These are phyloP conservation scores for Ptilonorhynchus violaceus DNA, from an alignment of 2,113 vertebrate species.

Conservation along the genomic window DNA sequence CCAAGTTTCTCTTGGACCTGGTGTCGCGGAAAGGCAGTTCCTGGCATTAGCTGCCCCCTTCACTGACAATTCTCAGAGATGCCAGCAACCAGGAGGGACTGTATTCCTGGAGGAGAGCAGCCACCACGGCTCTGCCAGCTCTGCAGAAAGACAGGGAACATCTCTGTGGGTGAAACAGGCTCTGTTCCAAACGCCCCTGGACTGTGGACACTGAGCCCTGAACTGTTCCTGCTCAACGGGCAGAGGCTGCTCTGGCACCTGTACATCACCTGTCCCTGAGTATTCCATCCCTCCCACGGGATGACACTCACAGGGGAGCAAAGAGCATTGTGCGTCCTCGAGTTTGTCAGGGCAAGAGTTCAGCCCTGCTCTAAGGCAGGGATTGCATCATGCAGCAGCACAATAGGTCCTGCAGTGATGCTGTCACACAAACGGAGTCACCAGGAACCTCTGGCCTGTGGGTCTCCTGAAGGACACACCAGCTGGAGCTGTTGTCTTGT, in stretches of 20 bases:
- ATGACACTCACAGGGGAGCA: neutral
- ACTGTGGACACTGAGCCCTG: neutral
- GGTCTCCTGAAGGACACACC: neutral
- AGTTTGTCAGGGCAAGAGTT: too few relatives aligned
- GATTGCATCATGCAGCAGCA: neutral
- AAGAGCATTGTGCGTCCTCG: fast-evolving
- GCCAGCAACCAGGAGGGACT: neutral
- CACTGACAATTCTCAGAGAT: neutral
- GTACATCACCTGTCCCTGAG: neutral
- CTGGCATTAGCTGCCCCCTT: neutral
- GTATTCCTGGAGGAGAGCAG: neutral
- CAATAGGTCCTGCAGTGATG: neutral
- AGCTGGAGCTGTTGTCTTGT: fast-evolving
- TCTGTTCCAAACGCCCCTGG: neutral
- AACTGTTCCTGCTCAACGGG: neutral
- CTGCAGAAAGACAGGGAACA: neutral
- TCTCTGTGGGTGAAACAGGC: neutral
- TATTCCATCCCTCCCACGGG: neutral
- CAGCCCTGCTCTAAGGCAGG: neutral
- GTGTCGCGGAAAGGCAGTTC: neutral
- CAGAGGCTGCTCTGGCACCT: neutral
- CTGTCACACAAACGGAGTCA: fast-evolving
- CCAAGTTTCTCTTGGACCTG: neutral
- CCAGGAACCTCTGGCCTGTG: fast-evolving
- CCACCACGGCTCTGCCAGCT: neutral